A percentile compares a stretch with the other conserved stretches of the same genome.
These are phyloP conservation scores for Tigriopus japonicus DNA, from an alignment of 1,140 invertebrate species.

Conservation along the genomic window DNA sequence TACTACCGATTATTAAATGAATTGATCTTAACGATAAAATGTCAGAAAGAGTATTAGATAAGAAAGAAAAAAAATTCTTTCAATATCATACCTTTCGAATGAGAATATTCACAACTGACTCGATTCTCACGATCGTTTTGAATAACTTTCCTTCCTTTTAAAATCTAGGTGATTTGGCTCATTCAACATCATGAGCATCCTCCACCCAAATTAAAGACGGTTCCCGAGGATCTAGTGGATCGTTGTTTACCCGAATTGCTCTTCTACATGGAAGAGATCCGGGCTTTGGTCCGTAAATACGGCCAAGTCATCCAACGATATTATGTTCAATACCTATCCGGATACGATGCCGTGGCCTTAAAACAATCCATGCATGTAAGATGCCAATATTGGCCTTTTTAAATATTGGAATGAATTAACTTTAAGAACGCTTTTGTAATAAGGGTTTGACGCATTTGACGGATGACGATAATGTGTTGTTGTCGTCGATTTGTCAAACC, in stretches of 20 bases:
- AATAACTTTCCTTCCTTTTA: not conserved
- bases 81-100: too few relatives aligned
- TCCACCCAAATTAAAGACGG: conserved; percentile 60
- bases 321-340: conserved; percentile 87
- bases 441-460: conserved; percentile 53
- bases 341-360: conserved; percentile 80
- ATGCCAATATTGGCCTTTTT: too few relatives aligned
- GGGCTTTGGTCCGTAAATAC: conserved; percentile 28
- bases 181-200: conserved; percentile 89
- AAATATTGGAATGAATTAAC: too few relatives aligned
- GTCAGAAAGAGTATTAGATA: too few relatives aligned
- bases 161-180: conserved; percentile 43
- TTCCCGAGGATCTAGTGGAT: conserved; percentile 71
- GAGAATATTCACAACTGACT: too few relatives aligned
- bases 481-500: conserved; percentile 77
- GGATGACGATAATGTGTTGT: conserved; percentile 84
- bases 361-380: conserved; percentile 56
- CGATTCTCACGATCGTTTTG: not conserved
- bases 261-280: conserved; percentile 93
- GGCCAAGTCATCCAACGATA: conserved; percentile 75
- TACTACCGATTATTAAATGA: too few relatives aligned
- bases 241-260: conserved; percentile 87
- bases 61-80: too few relatives aligned
- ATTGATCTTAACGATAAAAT: too few relatives aligned
- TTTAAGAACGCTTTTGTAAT: too few relatives aligned